Percentiles rank a stretch among this genome's conserved stretches.
Conservation (phyloP, 1,140 invertebrate species). For the Calephelis virginiensis region DNA sequence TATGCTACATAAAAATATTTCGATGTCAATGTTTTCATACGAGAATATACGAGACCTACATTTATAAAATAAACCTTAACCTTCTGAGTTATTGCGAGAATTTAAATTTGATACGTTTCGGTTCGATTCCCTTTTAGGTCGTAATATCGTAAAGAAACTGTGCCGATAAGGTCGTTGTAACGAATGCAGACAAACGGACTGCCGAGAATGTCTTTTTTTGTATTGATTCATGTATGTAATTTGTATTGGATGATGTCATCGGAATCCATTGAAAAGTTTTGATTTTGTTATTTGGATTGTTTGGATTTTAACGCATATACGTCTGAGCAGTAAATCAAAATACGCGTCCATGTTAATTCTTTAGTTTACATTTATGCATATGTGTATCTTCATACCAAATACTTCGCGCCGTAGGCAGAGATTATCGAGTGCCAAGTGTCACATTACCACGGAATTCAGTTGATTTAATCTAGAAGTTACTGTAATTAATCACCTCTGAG, state of each 20-base stretch:
- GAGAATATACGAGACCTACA: not conserved
- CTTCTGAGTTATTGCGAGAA: conserved; percentile 27
- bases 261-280: not conserved
- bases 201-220: not conserved
- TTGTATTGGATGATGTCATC: not conserved
- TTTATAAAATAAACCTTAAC: conserved; percentile 15
- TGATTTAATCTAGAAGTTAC: too few relatives aligned
- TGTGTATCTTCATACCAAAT: too few relatives aligned
- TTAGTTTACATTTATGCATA: too few relatives aligned
- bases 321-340: too few relatives aligned
- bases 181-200: conserved; percentile 6
- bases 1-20: not conserved
- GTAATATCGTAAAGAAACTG: conserved; percentile 20
- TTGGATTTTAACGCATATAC: not conserved
- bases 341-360: too few relatives aligned
- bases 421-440: too few relatives aligned
- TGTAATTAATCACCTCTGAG: too few relatives aligned
- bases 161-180: conserved; percentile 20
- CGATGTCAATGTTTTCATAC: not conserved
- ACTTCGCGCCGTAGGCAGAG: too few relatives aligned
- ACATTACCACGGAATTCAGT: too few relatives aligned
- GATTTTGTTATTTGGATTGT: not conserved
- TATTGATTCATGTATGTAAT: not conserved
- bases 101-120: conserved; percentile 35
- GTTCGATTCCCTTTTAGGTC: conserved; percentile 35